Evolutionary conservation across 2,888 invertebrate genomes (phyloP), one percentile per base, ranked within the genome.

Genomic region (Reticulitermes lucifugus): DNA sequence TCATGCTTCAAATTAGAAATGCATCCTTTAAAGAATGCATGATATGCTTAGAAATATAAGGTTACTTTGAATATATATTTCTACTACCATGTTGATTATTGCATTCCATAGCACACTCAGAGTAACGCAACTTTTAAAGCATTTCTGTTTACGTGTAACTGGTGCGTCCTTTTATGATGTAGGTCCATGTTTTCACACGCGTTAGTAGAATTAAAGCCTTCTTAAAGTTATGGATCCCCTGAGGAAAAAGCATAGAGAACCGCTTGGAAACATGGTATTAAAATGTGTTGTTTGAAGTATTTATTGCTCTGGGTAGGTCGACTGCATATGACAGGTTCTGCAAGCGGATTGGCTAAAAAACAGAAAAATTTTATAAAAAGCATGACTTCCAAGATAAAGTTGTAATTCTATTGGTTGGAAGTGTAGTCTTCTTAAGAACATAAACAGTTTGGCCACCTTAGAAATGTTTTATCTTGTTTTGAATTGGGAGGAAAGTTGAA

Each of bases 281-380:
- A 73, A 73, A 73, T 73, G 41, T 41, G 41, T 73, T 73, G 29
- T 41, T 14, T 73, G 65, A 41, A 41, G 41, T 41, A 73, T 73
- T 73, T 73, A 73, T 73, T 73, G 21, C 22, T 5, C 3, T 73
- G 41, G 21, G 14, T 41, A 35, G 35, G 73, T 35, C 41, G 35
- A 35, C 35, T 21, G 41, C 41, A 3, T 21, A 35, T 7, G 35
- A 18, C 18, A 5, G 41, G 73, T 73, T 21, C 73, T 73, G 73
- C 21, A 73, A 73, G 14, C 10, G 73, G 41, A 73, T 73, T 73
- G 73, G 73, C 25, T 29, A 41, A 41, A 41, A 73, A 14, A 41
- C 41, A 0, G 12, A 3, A 73, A 35, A 73, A 41, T 73, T 41
- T 29, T 41, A 73, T 2, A 73, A 41, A 41, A 73, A 65, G 22